These are phyloP conservation scores for Standfussiana lucernea DNA, from an alignment of 2,888 invertebrate species.

Conservation along the genomic window DNA sequence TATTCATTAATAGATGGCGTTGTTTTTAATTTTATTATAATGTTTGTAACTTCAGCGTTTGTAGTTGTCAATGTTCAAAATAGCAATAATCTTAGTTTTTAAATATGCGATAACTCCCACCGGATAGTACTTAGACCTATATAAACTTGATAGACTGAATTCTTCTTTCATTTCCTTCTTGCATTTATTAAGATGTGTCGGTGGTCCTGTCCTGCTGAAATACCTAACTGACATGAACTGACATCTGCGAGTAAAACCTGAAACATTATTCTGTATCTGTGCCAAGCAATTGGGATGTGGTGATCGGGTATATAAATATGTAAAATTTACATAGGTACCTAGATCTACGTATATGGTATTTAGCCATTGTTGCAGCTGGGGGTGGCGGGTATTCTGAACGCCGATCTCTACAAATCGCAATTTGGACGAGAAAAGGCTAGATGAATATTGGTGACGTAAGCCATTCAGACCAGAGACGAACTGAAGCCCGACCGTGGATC, in stretches of 20 bases:
- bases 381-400: background rate
- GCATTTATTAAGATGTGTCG: background rate
- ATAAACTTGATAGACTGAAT: slow-evolving; percentile 67
- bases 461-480: background rate
- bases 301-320: background rate
- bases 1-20: slow-evolving; percentile 23
- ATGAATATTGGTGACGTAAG: background rate
- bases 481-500: background rate
- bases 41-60: slow-evolving; percentile 14
- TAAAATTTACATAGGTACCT: too few species aligned
- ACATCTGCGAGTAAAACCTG: background rate
- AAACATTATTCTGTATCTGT: background rate
- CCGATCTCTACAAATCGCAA: background rate
- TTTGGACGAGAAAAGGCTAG: background rate
- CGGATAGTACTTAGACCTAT: slow-evolving; percentile 47
- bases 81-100: slow-evolving; percentile 50
- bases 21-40: slow-evolving; percentile 24
- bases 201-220: too few species aligned
- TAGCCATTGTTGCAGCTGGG: background rate
- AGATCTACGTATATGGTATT: background rate
- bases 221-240: too few species aligned
- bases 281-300: background rate
- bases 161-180: slow-evolving; percentile 40
- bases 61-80: slow-evolving; percentile 48
- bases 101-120: slow-evolving; percentile 44